phyloP scores from a whole-genome alignment of 2,113 vertebrate species.

The Atrichornis clamosus region DNA sequence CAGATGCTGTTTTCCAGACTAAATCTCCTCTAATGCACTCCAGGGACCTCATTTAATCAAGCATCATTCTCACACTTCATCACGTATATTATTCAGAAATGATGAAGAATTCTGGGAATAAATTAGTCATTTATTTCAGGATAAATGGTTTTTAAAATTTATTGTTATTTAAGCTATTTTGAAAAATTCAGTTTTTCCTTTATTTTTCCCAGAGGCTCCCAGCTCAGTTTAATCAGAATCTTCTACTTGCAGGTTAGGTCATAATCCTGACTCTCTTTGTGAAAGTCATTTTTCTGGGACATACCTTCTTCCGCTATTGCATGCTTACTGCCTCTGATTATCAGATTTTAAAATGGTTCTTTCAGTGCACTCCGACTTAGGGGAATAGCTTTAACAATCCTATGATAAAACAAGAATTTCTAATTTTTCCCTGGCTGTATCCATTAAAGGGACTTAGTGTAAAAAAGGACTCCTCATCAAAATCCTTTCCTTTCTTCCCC shows the following conservation, averaged over 20 bases:
- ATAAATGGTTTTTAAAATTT: constrained; percentile 51
- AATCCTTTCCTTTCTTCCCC: not conserved
- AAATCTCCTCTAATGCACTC: constrained; percentile 59
- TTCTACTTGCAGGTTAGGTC: not conserved
- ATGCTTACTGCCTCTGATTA: not conserved
- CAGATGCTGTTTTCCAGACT: constrained; percentile 67
- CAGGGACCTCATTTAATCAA: constrained; percentile 68
- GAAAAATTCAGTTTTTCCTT: constrained; percentile 5
- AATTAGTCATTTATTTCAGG: constrained; percentile 56
- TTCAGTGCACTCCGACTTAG: not conserved
- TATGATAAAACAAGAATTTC: not conserved
- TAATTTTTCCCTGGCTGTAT: not conserved
- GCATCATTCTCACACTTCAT: constrained; percentile 70
- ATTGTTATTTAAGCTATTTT: constrained; percentile 41
- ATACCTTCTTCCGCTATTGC: not conserved
- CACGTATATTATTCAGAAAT: constrained; percentile 65
- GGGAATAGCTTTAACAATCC: not conserved
- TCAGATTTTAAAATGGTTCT: not conserved
- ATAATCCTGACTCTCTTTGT: not conserved
- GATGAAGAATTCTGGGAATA: constrained; percentile 62
- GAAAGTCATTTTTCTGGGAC: not conserved
- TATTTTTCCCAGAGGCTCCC: not conserved
- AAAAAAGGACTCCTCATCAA: not conserved
- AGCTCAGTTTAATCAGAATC: constrained; percentile 15
- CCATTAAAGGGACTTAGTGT: not conserved